phyloP scores from a whole-genome alignment of 2,113 vertebrate species.

The Numenius arquata region DNA sequence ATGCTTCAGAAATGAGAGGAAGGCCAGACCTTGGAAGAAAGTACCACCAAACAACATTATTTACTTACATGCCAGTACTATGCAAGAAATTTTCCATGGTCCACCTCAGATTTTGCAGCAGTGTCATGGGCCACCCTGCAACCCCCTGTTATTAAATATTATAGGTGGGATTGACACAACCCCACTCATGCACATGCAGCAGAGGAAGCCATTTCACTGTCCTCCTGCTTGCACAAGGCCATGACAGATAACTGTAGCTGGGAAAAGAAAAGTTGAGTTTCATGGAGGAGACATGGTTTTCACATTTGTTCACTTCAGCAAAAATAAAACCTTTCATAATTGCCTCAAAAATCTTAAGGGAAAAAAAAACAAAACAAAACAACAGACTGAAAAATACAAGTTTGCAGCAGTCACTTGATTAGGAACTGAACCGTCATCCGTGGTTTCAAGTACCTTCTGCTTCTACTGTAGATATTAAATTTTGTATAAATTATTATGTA shows the following conservation, averaged over 20 bases:
- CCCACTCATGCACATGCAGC: not conserved
- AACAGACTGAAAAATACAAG: not conserved
- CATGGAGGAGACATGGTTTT: not conserved
- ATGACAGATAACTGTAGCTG: too few relatives aligned
- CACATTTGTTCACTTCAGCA: not conserved
- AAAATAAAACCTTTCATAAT: not conserved
- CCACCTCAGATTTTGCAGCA: not conserved
- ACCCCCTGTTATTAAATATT: not conserved
- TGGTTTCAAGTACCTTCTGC: not conserved
- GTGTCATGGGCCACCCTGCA: not conserved
- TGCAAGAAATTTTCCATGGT: not conserved
- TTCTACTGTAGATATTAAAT: not conserved
- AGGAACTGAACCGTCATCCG: not conserved
- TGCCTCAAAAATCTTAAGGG: not conserved
- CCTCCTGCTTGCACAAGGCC: too few relatives aligned
- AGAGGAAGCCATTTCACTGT: rapidly evolving
- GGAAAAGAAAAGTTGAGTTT: not conserved
- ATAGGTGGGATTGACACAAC: too few relatives aligned
- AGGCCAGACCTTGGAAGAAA: not conserved
- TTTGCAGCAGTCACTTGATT: rapidly evolving
- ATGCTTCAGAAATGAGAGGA: not conserved
- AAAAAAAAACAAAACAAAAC: not conserved
- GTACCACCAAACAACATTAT: not conserved
- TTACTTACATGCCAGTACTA: not conserved
- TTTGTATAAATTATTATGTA: not conserved